Percentiles rank a stretch among this genome's conserved stretches.
These are phyloP conservation scores for Holacanthus passer DNA, from an alignment of 2,113 vertebrate species.

Conservation along the genomic window DNA sequence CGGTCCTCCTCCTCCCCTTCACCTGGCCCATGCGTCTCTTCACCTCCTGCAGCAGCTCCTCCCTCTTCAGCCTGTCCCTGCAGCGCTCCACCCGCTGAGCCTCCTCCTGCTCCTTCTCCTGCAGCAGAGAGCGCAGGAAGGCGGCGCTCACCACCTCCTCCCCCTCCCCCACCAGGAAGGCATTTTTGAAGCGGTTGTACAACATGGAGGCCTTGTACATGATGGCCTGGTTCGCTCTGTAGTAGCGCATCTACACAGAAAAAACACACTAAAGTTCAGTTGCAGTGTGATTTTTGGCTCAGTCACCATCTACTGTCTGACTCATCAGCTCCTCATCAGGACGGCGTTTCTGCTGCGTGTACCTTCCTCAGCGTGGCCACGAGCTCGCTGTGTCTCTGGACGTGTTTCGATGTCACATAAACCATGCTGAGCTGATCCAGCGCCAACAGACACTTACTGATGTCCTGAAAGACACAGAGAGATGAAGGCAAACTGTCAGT, in stretches of 20 bases:
- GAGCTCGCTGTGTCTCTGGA: constrained; percentile 96
- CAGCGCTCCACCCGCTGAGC: constrained; percentile 73
- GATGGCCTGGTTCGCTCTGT: constrained; percentile 91
- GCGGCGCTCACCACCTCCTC: constrained; percentile 93
- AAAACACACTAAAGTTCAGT: no score
- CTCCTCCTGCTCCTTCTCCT: constrained; percentile 92
- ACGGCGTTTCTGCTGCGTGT: background rate
- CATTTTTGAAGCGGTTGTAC: constrained; percentile 96
- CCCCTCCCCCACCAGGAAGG: constrained; percentile 93
- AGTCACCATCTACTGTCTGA: no score
- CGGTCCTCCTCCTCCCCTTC: constrained; percentile 21
- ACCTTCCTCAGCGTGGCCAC: constrained; percentile 95
- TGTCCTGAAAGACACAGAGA: constrained; percentile 83
- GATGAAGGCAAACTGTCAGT: no score
- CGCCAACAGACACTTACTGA: constrained; percentile 91
- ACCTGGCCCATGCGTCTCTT: constrained; percentile 11
- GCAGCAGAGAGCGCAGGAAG: constrained; percentile 91
- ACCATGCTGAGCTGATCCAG: constrained; percentile 93
- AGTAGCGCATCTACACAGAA: constrained; percentile 87
- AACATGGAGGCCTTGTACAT: constrained; percentile 98
- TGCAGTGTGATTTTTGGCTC: no score
- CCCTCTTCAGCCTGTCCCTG: constrained; percentile 12
- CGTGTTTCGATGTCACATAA: constrained; percentile 93
- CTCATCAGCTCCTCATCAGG: no score
- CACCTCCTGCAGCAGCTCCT: constrained; percentile 30